Evolutionary conservation across 2,888 invertebrate genomes (phyloP).

Genomic region (Ypsolopha scabrella): DNA sequence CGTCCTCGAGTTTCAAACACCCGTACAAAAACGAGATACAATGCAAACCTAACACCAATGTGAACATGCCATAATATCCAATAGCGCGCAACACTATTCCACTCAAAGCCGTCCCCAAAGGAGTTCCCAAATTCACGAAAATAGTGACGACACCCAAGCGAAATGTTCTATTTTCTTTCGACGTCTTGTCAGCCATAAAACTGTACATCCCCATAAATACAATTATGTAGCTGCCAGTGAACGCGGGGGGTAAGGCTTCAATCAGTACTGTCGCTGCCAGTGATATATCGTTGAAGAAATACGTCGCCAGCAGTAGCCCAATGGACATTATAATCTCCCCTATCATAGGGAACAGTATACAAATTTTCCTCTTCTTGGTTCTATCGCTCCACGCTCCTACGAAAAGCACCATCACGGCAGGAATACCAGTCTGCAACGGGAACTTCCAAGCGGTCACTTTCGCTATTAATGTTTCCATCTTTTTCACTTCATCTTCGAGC

Average conservation of each 20-base stretch:
- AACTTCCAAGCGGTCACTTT: constrained; percentile 71
- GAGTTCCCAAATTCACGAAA: constrained; percentile 61
- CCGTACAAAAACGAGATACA: constrained; percentile 45
- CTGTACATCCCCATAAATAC: constrained; percentile 73
- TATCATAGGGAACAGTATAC: constrained; percentile 66
- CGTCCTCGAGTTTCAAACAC: constrained; percentile 46
- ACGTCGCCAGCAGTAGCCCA: constrained; percentile 66
- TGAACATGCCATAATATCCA: constrained; percentile 61
- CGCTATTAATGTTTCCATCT: constrained; percentile 63
- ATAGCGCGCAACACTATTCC: constrained; percentile 53
- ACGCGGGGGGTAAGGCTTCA: constrained; percentile 69
- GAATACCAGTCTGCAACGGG: constrained; percentile 69
- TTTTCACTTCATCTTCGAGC: constrained; percentile 43
- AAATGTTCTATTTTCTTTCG: constrained; percentile 72
- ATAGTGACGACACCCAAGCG: constrained; percentile 72
- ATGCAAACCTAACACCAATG: constrained; percentile 40
- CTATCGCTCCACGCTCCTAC: constrained; percentile 75
- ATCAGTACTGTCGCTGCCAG: constrained; percentile 60
- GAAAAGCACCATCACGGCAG: constrained; percentile 68
- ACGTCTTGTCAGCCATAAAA: constrained; percentile 72
- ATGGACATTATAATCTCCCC: constrained; percentile 67
- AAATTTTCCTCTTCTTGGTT: constrained; percentile 69
- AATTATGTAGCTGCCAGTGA: constrained; percentile 72
- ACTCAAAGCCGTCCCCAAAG: constrained; percentile 64
- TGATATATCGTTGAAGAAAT: constrained; percentile 66